Base-by-base conservation (phyloP, 2,113 vertebrate genomes). In the Gobiocypris rarus region DNA sequence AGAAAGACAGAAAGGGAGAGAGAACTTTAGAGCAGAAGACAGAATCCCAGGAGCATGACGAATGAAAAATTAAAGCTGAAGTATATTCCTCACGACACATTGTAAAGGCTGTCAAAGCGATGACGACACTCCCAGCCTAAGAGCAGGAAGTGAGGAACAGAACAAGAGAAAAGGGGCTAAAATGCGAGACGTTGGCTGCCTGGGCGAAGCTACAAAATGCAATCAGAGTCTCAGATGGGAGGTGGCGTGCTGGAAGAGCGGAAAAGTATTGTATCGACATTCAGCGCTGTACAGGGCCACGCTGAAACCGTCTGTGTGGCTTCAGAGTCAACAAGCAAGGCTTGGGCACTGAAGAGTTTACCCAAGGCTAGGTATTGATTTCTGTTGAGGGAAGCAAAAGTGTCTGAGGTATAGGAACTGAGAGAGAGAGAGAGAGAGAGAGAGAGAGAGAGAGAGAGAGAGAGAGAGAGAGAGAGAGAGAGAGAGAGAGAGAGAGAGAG, bases 51-150 rank as follows among this genome's bases (percentile, higher is more conserved):
- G 90, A 89, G 89, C 93, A 80, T 22, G 9, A 92, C 91, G 86
- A 92, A 89, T 92, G 93, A 95, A 96, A 95, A 95, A 96, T 95
- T 95, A 95, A 96, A 95, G 92, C 90, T 93, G 95, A 94, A 91
- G 90, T 83, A 93, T 89, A 94, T 95, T 94, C 87, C 63, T 90
- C 88, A 90, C 84, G 91, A 95, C 93, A 91, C 86, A 89, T 87
- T 92, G 92, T 91, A 93, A 93, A 94, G 92, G 82, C 93, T 94
- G 93, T 93, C 93, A 93, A 87, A 87, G 85, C 92, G 86, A 95
- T 96, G 92, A 95, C 86, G 93, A 90, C 93, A 87, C 92, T 91
- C 90, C 75, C 90, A 91, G 87, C 85, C 87, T 93, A 90, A 93
- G 87, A 87, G 91, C 93, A 93, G 88, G 89, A 89, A 65, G 85